Percentiles rank a stretch among this genome's conserved stretches.
phyloP scores from a whole-genome alignment of 2,797 vertebrate genomes.

The Mormyrus hasselquistii region DNA sequence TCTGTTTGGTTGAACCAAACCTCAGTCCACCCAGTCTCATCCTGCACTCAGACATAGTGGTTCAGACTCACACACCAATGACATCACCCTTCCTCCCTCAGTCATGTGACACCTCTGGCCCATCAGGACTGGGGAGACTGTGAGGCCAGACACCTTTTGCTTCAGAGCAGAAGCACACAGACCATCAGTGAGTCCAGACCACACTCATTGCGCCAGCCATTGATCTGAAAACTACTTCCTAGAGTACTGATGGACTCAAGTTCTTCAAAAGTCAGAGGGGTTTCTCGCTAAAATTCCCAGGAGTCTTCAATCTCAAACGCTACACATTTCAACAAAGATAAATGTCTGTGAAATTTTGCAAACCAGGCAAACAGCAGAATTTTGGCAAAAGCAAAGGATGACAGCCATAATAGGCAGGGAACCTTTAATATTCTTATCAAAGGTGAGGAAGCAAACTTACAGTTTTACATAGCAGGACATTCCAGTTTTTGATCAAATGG shows the following conservation, averaged over 20 bases:
- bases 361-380: not conserved
- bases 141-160: not conserved
- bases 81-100: not conserved
- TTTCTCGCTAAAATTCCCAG: not conserved
- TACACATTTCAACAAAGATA: not conserved
- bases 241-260: not conserved
- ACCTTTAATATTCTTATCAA: not conserved
- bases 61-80: not conserved
- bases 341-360: not conserved
- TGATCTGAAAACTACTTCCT: not conserved
- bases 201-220: not conserved
- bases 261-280: not conserved
- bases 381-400: not conserved
- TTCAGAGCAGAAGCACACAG: not conserved
- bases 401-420: not conserved
- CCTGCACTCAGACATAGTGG: not conserved
- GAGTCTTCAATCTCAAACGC: not conserved
- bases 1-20: not conserved
- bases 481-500: not conserved
- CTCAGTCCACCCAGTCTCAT: not conserved
- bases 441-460: not conserved
- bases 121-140: not conserved
- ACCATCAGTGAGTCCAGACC: not conserved
- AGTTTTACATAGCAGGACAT: not conserved
- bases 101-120: not conserved